A percentile compares a stretch with the other conserved stretches of the same genome.
These are phyloP conservation scores for Phenganax stokvisi DNA, from an alignment of 92 coral and sea anemone species.

Conservation along the genomic window DNA sequence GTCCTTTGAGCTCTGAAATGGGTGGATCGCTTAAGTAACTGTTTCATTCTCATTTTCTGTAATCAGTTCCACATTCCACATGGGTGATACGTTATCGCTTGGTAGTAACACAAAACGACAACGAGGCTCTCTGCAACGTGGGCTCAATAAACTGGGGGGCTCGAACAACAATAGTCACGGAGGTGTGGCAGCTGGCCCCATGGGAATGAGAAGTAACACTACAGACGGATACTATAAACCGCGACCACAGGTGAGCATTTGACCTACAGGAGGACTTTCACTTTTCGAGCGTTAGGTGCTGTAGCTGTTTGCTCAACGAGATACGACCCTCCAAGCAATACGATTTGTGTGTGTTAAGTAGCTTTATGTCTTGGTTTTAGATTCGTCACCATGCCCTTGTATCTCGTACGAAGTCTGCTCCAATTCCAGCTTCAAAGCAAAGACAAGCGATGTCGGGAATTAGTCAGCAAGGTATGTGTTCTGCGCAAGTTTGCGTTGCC, in stretches of 20 bases:
- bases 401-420: constrained; percentile 94
- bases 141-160: constrained; percentile 48
- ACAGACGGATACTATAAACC: constrained; percentile 78
- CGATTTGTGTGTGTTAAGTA: background rate
- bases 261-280: background rate
- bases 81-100: constrained; percentile 10
- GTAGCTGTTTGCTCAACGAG: background rate
- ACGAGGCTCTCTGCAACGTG: constrained; percentile 67
- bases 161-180: constrained; percentile 17
- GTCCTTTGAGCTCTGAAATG: no score
- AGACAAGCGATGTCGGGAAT: constrained; percentile 61
- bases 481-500: no score
- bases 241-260: constrained; percentile 58
- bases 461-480: constrained; percentile 81
- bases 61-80: background rate
- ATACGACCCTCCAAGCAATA: background rate
- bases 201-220: constrained; percentile 89
- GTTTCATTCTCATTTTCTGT: background rate
- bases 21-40: background rate
- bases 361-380: constrained; percentile 41
- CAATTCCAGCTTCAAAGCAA: constrained; percentile 55
- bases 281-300: no score
- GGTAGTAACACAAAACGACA: constrained; percentile 36
- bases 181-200: constrained; percentile 66
- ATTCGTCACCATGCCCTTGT: constrained; percentile 90